A percentile compares a stretch with the other conserved stretches of the same genome.
Conservation (phyloP, 2,888 invertebrate genomes). For the Metellina segmentata region DNA sequence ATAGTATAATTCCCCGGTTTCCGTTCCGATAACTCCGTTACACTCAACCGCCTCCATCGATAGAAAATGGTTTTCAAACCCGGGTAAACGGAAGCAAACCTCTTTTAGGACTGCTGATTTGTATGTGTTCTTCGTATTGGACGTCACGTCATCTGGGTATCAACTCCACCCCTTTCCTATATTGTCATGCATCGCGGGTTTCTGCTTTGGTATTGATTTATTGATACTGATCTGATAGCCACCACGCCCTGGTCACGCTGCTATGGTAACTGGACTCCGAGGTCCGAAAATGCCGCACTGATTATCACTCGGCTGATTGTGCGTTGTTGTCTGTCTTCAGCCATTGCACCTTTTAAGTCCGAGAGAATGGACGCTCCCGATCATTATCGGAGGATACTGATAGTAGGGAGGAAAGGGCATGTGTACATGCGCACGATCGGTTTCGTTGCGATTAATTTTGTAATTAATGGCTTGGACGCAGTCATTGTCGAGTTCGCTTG, state of each 20-base stretch:
- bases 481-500: too few relatives aligned
- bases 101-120: conserved; percentile 62
- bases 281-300: conserved; percentile 43
- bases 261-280: conserved; percentile 70
- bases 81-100: conserved; percentile 52
- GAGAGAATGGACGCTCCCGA: neutral
- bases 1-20: conserved; percentile 71
- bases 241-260: conserved; percentile 75
- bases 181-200: conserved; percentile 73
- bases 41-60: conserved; percentile 43
- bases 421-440: neutral
- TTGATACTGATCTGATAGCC: conserved; percentile 74
- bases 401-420: neutral
- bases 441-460: too few relatives aligned
- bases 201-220: conserved; percentile 72
- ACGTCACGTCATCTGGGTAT: conserved; percentile 74
- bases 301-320: conserved; percentile 72
- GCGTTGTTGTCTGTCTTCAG: conserved; percentile 44
- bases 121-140: conserved; percentile 73
- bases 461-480: too few relatives aligned
- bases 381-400: too few relatives aligned
- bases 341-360: neutral
- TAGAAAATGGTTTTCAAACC: conserved; percentile 45
- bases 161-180: conserved; percentile 75
- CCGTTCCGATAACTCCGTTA: conserved; percentile 68